Percentiles rank a stretch among this genome's conserved stretches.
These are phyloP conservation scores for Phrynocephalus forsythii DNA, from an alignment of 2,797 vertebrate genomes.

Conservation along the genomic window DNA sequence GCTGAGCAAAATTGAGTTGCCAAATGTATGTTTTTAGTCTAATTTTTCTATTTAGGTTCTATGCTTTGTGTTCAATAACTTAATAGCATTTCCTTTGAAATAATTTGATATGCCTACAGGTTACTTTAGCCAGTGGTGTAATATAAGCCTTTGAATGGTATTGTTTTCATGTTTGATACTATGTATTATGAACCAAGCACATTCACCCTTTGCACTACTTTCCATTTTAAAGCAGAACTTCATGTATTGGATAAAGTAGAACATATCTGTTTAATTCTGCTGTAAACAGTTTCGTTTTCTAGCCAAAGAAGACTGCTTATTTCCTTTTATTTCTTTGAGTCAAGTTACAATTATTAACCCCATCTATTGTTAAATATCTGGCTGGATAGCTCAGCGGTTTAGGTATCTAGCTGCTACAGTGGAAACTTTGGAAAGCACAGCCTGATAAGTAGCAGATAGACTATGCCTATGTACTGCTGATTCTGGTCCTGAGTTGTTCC, in stretches of 20 bases:
- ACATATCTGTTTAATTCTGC: constrained; percentile 5
- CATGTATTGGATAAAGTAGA: constrained; percentile 24
- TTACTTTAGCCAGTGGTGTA: too few species aligned
- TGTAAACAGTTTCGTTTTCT: constrained; percentile 43
- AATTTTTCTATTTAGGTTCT: not conserved
- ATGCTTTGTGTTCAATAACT: not conserved
- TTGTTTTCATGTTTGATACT: not conserved
- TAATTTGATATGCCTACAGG: not conserved
- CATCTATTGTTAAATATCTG: not conserved
- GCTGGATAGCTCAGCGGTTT: not conserved
- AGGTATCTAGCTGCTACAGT: too few species aligned
- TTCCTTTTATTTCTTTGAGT: not conserved
- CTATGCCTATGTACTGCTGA: too few species aligned
- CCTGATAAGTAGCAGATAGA: too few species aligned
- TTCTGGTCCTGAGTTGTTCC: too few species aligned
- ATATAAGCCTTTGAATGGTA: not conserved
- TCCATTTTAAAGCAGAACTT: not conserved
- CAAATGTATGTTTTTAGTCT: not conserved
- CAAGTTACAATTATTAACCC: not conserved
- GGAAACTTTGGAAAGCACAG: too few species aligned
- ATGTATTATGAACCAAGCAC: not conserved
- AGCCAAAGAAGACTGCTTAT: constrained; percentile 31
- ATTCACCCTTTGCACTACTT: not conserved
- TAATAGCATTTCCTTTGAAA: constrained; percentile 20
- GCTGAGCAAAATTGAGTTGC: not conserved